Evolutionary conservation across 2,113 vertebrate genomes (phyloP).

Genomic region (Tricholaema leucomelas): DNA sequence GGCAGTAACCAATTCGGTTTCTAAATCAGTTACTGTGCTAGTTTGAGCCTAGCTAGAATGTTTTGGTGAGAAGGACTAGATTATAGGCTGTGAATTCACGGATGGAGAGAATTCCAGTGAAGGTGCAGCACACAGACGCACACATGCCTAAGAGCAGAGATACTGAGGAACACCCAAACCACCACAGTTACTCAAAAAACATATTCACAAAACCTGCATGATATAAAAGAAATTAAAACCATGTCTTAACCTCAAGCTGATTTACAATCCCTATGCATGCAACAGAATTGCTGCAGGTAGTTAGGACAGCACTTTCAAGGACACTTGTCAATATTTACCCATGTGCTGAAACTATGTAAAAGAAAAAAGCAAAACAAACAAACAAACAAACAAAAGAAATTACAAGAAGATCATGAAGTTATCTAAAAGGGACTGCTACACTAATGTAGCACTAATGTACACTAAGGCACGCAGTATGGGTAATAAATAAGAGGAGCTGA

Average conservation of each 20-base stretch:
- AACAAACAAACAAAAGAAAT: neutral
- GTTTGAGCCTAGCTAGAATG: no score
- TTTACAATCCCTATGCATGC: fast-evolving
- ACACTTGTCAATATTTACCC: neutral
- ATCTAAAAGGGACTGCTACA: neutral
- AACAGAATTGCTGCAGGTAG: neutral
- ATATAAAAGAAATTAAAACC: neutral
- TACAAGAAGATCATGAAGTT: neutral
- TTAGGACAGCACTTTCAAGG: neutral
- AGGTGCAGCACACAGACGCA: no score
- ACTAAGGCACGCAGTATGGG: no score
- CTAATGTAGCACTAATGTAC: no score
- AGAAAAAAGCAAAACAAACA: neutral
- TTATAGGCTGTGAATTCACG: no score
- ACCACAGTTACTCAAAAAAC: neutral
- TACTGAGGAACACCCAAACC: no score
- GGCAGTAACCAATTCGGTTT: neutral
- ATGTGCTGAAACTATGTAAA: neutral
- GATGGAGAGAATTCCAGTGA: no score
- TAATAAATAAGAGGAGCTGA: no score
- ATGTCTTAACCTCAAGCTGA: neutral
- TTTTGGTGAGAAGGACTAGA: no score
- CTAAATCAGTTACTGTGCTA: neutral
- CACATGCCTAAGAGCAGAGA: no score
- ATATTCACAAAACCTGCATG: neutral